Conservation (phyloP, 2,797 vertebrate species). For the Chiroxiphia lanceolata region DNA sequence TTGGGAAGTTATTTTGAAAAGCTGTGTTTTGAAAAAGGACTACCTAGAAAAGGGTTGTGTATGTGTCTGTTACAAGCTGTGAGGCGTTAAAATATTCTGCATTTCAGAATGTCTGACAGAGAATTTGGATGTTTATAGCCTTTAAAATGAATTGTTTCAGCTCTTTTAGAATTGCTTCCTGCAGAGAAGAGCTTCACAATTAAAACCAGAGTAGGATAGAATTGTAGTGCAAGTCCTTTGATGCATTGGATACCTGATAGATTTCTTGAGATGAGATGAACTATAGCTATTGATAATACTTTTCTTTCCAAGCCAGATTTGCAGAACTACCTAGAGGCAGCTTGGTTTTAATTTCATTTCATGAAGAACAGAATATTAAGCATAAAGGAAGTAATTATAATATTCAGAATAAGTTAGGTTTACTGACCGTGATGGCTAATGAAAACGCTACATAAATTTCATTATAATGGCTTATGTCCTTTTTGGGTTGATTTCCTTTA, state of each 20-base stretch:
- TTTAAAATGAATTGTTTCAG: constrained; percentile 62
- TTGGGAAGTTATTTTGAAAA: background rate
- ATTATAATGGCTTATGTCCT: constrained; percentile 49
- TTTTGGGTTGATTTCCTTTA: constrained; percentile 39
- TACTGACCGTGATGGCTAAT: constrained; percentile 46
- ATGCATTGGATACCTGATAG: constrained; percentile 31
- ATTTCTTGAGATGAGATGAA: constrained; percentile 60
- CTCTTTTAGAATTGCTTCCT: constrained; percentile 55
- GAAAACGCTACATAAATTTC: constrained; percentile 46
- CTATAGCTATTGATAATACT: background rate
- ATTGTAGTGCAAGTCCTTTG: constrained; percentile 51
- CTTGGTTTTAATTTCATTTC: constrained; percentile 43
- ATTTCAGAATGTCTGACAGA: constrained; percentile 9
- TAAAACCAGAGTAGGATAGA: constrained; percentile 44
- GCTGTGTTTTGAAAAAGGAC: background rate
- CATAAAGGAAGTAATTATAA: constrained; percentile 59
- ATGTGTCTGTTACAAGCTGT: background rate
- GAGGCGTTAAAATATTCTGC: background rate
- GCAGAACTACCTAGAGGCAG: constrained; percentile 45
- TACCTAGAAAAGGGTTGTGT: background rate
- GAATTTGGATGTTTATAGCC: constrained; percentile 29
- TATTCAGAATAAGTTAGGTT: constrained; percentile 60
- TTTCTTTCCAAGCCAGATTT: constrained; percentile 46
- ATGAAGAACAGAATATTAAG: constrained; percentile 52
- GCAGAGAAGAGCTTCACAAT: constrained; percentile 58